These are phyloP conservation scores for Eupleurogrammus muticus DNA, from an alignment of 2,797 vertebrate genomes.

Conservation along the genomic window DNA sequence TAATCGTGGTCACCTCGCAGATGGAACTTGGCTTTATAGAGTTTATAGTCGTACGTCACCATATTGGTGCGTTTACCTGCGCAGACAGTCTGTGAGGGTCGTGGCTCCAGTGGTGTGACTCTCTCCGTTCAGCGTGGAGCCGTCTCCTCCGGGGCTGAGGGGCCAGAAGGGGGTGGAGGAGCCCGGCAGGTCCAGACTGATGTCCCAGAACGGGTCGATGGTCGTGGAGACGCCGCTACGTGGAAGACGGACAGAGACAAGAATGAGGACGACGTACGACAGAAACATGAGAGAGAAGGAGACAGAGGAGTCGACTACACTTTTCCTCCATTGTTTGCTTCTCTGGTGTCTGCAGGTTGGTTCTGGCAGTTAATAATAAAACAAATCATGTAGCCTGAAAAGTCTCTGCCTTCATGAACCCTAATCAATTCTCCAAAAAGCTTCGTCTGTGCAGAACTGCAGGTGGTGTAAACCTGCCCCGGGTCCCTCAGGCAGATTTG, in stretches of 20 bases:
- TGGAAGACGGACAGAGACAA: background rate
- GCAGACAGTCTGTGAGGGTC: conserved; percentile 95
- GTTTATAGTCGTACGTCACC: too few species aligned
- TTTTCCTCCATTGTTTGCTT: background rate
- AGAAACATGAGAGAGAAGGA: conserved; percentile 8
- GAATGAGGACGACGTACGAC: background rate
- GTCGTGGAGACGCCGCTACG: conserved; percentile 95
- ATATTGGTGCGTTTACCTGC: conserved; percentile 82
- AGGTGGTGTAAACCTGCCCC: background rate
- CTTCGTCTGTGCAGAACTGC: background rate
- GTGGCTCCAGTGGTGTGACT: conserved; percentile 92
- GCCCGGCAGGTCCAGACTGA: conserved; percentile 96
- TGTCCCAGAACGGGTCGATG: conserved; percentile 98
- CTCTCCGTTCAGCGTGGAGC: conserved; percentile 92
- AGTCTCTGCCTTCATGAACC: background rate
- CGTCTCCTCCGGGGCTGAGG: conserved; percentile 93
- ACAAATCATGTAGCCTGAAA: background rate
- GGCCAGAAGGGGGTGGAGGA: conserved; percentile 99
- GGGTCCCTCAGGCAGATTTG: background rate
- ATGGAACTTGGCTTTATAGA: too few species aligned
- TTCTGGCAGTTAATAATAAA: background rate
- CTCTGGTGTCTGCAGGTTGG: conserved; percentile 9
- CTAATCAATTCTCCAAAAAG: background rate
- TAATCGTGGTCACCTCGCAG: too few species aligned
- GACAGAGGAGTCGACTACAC: conserved; percentile 5